A percentile compares a stretch with the other conserved stretches of the same genome.
These are phyloP conservation scores for Marmota monax DNA, from an alignment of 2,113 vertebrate genomes.

Conservation along the genomic window DNA sequence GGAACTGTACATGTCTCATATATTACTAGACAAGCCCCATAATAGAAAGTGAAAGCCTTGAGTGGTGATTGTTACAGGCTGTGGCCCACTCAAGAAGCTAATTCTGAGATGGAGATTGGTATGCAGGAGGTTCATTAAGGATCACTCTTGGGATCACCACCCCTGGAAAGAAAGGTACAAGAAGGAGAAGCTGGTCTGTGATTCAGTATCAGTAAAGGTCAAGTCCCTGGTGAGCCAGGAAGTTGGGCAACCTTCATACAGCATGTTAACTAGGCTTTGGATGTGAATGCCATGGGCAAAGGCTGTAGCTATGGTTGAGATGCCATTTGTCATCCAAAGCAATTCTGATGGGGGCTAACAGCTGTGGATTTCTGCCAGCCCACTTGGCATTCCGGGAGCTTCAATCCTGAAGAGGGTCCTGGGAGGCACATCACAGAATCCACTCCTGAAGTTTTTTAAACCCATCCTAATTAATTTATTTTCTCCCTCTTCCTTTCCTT, in stretches of 20 bases:
- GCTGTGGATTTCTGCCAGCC: background rate
- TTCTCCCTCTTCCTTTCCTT: no score
- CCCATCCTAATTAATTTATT: no score
- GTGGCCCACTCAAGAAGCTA: background rate
- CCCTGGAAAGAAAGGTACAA: background rate
- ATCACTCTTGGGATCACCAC: background rate
- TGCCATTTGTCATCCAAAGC: background rate
- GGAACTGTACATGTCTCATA: fast-evolving
- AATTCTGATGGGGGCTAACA: background rate
- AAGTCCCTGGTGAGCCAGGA: background rate
- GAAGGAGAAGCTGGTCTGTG: background rate
- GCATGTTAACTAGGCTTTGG: background rate
- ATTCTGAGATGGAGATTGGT: background rate
- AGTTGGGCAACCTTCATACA: background rate
- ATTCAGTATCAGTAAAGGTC: background rate
- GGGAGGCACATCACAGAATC: background rate
- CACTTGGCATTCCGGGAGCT: background rate
- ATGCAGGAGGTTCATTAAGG: background rate
- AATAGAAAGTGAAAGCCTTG: background rate
- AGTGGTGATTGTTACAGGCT: background rate
- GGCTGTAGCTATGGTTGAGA: background rate
- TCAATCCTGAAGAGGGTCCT: background rate
- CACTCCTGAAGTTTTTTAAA: background rate
- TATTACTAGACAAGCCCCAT: background rate
- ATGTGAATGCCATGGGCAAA: background rate